A percentile compares a stretch with the other conserved stretches of the same genome.
Evolutionary conservation across 2,113 vertebrate genomes (phyloP).

Genomic region (Siniperca chuatsi): DNA sequence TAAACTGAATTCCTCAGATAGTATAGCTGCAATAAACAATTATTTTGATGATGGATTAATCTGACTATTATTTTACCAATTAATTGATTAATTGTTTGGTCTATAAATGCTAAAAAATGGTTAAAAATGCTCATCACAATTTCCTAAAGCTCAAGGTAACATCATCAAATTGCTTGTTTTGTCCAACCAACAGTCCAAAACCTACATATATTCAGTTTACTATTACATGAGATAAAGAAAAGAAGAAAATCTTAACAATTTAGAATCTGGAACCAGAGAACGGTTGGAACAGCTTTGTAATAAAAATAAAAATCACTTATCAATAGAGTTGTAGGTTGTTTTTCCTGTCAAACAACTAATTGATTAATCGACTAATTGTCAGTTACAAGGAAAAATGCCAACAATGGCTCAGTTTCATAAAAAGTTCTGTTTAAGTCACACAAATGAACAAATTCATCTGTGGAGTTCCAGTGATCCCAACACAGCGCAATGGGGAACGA

Average conservation of each 20-base stretch:
- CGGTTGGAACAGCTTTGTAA: neutral
- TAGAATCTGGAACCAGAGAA: neutral
- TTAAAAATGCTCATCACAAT: neutral
- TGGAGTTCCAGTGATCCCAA: too few relatives aligned
- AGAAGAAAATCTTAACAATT: neutral
- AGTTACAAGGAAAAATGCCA: too few relatives aligned
- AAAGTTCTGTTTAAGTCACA: too few relatives aligned
- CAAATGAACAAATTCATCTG: too few relatives aligned
- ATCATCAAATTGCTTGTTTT: neutral
- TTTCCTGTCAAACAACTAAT: too few relatives aligned
- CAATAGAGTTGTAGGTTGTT: neutral
- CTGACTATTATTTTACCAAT: too few relatives aligned
- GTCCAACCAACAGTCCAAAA: neutral
- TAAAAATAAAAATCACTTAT: neutral
- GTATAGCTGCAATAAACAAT: neutral
- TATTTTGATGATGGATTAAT: too few relatives aligned
- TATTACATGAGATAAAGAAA: neutral
- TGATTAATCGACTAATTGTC: too few relatives aligned
- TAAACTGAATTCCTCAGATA: neutral
- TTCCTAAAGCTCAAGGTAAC: neutral
- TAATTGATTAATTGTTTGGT: neutral
- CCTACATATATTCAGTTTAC: too few relatives aligned
- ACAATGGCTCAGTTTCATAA: too few relatives aligned
- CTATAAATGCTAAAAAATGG: neutral
- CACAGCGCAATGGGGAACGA: too few relatives aligned